Evolutionary conservation across 2,113 vertebrate genomes (phyloP).

Genomic region (Cyanoramphus novaezelandiae): DNA sequence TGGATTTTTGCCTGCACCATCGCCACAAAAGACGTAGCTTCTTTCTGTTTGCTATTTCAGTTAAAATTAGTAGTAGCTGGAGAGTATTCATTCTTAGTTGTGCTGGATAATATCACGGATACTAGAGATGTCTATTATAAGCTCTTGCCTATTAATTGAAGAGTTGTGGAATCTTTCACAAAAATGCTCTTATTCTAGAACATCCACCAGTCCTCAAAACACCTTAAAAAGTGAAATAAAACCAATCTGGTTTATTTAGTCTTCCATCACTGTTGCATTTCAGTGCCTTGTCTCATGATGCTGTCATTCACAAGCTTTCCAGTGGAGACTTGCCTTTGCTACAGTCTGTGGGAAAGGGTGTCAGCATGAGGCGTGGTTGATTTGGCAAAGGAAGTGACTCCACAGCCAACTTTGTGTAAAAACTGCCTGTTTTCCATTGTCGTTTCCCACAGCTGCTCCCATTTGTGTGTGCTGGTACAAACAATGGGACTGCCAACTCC

Average conservation of each 20-base stretch:
- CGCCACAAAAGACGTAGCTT: background rate
- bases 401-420: background rate
- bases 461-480: background rate
- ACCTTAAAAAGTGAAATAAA: background rate
- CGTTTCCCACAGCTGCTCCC: background rate
- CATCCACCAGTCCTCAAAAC: background rate
- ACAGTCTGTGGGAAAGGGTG: background rate
- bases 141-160: background rate
- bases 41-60: background rate
- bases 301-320: background rate
- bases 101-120: background rate
- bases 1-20: background rate
- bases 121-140: background rate
- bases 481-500: background rate
- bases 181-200: background rate
- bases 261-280: background rate
- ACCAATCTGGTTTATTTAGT: background rate
- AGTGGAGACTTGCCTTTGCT: background rate
- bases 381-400: constrained; percentile 30
- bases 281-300: background rate
- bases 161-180: background rate
- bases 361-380: background rate
- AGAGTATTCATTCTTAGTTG: background rate
- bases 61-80: background rate
- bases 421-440: background rate